Evolutionary conservation across 2,113 vertebrate genomes (phyloP).

Genomic region (Protomyctophum bolini): DNA sequence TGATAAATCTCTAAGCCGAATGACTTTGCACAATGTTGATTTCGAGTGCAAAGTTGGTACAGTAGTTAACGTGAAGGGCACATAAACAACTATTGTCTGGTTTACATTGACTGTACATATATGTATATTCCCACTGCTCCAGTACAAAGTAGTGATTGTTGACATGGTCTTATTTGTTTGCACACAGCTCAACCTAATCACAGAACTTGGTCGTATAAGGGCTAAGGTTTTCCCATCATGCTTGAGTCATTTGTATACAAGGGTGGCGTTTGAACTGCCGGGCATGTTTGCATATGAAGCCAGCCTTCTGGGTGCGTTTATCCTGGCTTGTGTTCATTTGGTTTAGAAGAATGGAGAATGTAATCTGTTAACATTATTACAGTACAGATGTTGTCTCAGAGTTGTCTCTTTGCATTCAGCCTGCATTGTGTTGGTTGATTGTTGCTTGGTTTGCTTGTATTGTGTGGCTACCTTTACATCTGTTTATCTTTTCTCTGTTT

Average conservation of each 20-base stretch:
- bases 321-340: constrained; percentile 8
- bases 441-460: constrained; percentile 13
- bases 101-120: constrained; percentile 27
- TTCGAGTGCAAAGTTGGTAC: constrained; percentile 3
- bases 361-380: constrained; percentile 11
- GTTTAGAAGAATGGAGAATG: constrained; percentile 27
- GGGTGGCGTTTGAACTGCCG: background rate
- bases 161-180: constrained; percentile 16
- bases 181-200: background rate
- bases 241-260: constrained; percentile 11
- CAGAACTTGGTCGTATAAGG: background rate
- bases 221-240: background rate
- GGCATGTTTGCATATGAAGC: background rate
- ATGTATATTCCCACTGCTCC: background rate
- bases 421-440: background rate
- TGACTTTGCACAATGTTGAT: constrained; percentile 13
- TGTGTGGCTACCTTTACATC: constrained; percentile 6
- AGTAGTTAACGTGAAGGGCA: background rate
- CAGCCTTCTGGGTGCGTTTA: background rate
- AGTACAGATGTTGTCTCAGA: background rate
- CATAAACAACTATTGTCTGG: constrained; percentile 10
- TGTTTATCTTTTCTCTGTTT: constrained; percentile 16
- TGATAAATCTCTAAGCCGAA: background rate
- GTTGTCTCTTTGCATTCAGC: constrained; percentile 20
- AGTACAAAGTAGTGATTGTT: constrained; percentile 21